Conservation (phyloP, 2,113 vertebrate species). For the Anarrhichthys ocellatus region DNA sequence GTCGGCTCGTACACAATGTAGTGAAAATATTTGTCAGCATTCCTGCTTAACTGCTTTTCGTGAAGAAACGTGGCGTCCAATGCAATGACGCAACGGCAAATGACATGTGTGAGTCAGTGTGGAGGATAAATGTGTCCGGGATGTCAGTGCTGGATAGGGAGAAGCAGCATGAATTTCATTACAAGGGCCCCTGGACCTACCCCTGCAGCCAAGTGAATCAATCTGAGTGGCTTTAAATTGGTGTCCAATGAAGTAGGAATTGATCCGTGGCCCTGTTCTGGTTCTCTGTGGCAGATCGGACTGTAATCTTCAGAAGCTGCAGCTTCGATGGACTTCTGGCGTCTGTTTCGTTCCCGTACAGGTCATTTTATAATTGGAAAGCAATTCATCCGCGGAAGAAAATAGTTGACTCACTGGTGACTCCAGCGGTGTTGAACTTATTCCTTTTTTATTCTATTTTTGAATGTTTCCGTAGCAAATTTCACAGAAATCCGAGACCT, state of each 20-base stretch:
- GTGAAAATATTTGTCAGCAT: constrained; percentile 18
- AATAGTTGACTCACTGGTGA: background rate
- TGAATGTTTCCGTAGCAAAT: background rate
- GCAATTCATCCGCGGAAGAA: constrained; percentile 28
- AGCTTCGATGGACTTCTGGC: constrained; percentile 60
- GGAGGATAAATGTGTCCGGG: constrained; percentile 72
- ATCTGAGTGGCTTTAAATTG: constrained; percentile 82
- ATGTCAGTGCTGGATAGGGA: constrained; percentile 76
- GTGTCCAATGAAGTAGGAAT: constrained; percentile 80
- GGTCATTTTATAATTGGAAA: constrained; percentile 43
- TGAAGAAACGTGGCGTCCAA: constrained; percentile 11
- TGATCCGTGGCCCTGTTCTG: constrained; percentile 79
- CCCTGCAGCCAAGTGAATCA: constrained; percentile 81
- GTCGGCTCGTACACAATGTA: background rate
- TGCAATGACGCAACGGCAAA: constrained; percentile 36
- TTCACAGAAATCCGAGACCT: background rate
- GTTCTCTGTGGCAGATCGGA: constrained; percentile 69
- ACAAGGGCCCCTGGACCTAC: constrained; percentile 71
- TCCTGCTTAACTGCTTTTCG: constrained; percentile 7
- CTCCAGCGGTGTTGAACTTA: constrained; percentile 2
- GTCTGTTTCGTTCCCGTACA: constrained; percentile 46
- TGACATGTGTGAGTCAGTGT: constrained; percentile 59
- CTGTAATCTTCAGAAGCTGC: constrained; percentile 61
- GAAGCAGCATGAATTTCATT: constrained; percentile 80
- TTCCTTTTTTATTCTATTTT: constrained; percentile 15